Evolutionary conservation across 2,113 vertebrate species (phyloP).

Genomic region (Hypocryptadius cinnamomeus): DNA sequence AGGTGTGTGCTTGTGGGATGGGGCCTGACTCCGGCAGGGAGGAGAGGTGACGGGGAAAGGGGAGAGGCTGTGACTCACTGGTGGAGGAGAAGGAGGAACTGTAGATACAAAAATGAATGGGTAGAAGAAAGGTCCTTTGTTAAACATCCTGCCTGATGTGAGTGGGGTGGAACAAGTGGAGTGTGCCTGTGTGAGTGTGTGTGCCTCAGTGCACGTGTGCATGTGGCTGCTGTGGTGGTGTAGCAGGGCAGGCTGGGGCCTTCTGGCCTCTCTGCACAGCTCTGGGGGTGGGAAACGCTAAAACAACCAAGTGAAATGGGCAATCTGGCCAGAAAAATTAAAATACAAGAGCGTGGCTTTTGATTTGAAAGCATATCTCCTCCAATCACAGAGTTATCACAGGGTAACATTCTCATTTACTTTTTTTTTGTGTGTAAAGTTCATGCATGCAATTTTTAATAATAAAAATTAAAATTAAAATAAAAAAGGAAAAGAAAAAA

Average conservation of each 20-base stretch:
- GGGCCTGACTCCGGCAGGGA: neutral
- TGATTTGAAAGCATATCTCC: slow-evolving; percentile 51
- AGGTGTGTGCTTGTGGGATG: neutral
- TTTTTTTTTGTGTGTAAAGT: slow-evolving; percentile 28
- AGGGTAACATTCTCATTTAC: slow-evolving; percentile 54
- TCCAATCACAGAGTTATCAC: slow-evolving; percentile 58
- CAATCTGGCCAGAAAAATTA: slow-evolving; percentile 43
- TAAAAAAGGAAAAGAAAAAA: neutral
- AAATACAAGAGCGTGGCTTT: slow-evolving; percentile 49
- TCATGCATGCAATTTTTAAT: slow-evolving; percentile 56
- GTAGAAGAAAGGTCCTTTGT: slow-evolving; percentile 28
- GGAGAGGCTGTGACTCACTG: slow-evolving; percentile 25
- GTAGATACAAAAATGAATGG: neutral
- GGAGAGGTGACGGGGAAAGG: neutral
- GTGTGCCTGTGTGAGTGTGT: neutral
- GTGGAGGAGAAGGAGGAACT: slow-evolving; percentile 3
- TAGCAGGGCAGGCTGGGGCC: slow-evolving; percentile 14
- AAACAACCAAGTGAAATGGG: neutral
- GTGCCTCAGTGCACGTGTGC: neutral
- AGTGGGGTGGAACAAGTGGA: neutral
- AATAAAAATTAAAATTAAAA: slow-evolving; percentile 14
- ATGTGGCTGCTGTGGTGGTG: neutral
- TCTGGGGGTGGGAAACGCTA: neutral
- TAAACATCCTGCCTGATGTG: neutral
- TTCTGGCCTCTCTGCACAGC: slow-evolving; percentile 58